Conservation (phyloP, 2,888 invertebrate species). For the Chesias legatella region DNA sequence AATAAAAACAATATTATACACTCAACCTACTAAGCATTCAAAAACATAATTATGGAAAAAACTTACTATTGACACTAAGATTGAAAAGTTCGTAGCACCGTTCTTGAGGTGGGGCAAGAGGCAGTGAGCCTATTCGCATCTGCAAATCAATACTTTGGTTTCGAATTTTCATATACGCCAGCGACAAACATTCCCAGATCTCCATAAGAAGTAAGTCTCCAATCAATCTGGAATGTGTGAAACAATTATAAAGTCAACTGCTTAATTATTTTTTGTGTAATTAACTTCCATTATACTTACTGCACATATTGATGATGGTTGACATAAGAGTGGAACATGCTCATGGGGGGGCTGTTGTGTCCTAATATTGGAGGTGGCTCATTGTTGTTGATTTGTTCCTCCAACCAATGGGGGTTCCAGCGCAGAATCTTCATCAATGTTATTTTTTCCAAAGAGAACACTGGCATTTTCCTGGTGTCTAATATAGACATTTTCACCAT, state of each 20-base stretch:
- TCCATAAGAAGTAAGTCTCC: slow-evolving; percentile 82
- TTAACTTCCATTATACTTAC: slow-evolving; percentile 49
- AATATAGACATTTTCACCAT: slow-evolving; percentile 49
- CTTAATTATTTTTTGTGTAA: no score
- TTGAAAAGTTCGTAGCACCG: slow-evolving; percentile 51
- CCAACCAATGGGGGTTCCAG: slow-evolving; percentile 85
- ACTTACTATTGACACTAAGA: slow-evolving; percentile 60
- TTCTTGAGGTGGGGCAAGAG: slow-evolving; percentile 53
- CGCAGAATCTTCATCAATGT: slow-evolving; percentile 79
- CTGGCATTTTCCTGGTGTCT: slow-evolving; percentile 48
- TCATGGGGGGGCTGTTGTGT: slow-evolving; percentile 64
- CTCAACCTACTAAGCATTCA: no score
- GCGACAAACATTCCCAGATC: slow-evolving; percentile 79
- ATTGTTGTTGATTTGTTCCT: slow-evolving; percentile 70
- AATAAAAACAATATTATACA: slow-evolving; percentile 7
- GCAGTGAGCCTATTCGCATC: slow-evolving; percentile 58
- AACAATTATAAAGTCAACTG: no score
- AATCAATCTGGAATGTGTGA: slow-evolving; percentile 57
- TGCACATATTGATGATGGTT: slow-evolving; percentile 81
- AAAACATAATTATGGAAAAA: slow-evolving; percentile 1
- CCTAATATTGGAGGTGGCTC: slow-evolving; percentile 79
- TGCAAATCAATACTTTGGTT: slow-evolving; percentile 38
- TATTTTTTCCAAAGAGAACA: slow-evolving; percentile 62
- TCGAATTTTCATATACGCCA: slow-evolving; percentile 49
- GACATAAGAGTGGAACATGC: slow-evolving; percentile 77